Evolutionary conservation across 1,140 invertebrate genomes (phyloP), one percentile per base, ranked within the genome.

Genomic region (Pseudomyrmex cubaensis): DNA sequence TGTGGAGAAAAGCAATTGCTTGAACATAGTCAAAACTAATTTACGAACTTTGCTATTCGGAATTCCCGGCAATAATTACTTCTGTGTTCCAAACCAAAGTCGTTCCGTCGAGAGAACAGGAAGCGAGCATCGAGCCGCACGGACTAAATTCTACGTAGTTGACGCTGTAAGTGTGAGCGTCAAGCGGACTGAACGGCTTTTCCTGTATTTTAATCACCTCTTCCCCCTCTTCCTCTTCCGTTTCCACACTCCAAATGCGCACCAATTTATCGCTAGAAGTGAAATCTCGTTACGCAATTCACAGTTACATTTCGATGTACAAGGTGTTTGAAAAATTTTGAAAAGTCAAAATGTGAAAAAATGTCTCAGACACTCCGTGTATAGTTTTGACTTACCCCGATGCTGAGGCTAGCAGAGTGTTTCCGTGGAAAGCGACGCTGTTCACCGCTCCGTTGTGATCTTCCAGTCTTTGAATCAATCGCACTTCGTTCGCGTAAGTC

Each of bases 41-140:
- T 25, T 56, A 17, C 72, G 20, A 64, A 54, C 25, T 0, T 13
- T 73, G n/a, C 10, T 62, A 56, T 46, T 77, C 8, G 13, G 4
- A 50, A 77, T 64, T 25, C 35, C 35, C 35, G 59, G 73, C 59
- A 46, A 56, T 22, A 74, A 4, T 91, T 93, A 95, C 96, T 91
- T 95, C 90, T 17, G 95, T 90, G 90, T 97, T 95, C 96, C 96
- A 97, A 17, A 97, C 93, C 67, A 96, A 94, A 48, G 96, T 95
- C 57, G 95, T 96, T 2, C 97, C 97, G 93, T 97, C 97, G 35
- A 96, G 95, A 2, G 97, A 97, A 88, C 96, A 97, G 15, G 97
- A 96, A 0, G 96, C 96, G 35, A 97, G 90, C 76, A 95, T 94
- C 12, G 92, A 95, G n/a, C 96, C 95, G 88, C 95, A 95, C 8